A percentile compares a stretch with the other conserved stretches of the same genome.
These are phyloP conservation scores for Drosophila leontia DNA, from an alignment of 1,140 invertebrate species.

Conservation along the genomic window DNA sequence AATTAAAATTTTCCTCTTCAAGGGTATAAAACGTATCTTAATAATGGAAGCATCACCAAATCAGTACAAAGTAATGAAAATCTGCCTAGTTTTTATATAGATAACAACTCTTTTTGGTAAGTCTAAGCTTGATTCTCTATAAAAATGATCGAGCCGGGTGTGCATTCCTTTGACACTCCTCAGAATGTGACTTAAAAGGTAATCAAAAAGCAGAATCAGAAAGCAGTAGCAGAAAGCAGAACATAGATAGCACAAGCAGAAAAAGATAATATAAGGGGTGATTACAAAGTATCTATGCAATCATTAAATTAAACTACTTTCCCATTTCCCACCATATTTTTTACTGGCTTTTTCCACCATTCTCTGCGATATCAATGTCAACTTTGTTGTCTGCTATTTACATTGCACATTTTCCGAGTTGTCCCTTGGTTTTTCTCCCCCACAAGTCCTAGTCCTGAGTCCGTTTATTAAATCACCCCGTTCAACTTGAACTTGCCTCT, in stretches of 20 bases:
- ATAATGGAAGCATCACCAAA: not conserved
- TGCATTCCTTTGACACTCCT: constrained; percentile 37
- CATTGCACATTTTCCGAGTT: constrained; percentile 35
- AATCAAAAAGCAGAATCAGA: not conserved
- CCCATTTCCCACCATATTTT: constrained; percentile 2
- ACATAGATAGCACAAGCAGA: not conserved
- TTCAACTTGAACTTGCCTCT: constrained; percentile 51
- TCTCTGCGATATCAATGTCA: constrained; percentile 65
- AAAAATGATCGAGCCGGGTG: constrained; percentile 13
- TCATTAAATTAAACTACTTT: constrained; percentile 28
- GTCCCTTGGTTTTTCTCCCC: constrained; percentile 11
- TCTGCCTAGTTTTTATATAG: constrained; percentile 5
- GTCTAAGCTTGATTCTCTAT: constrained; percentile 29
- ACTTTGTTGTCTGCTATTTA: constrained; percentile 62
- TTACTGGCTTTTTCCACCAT: not conserved
- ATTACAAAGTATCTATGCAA: constrained; percentile 34
- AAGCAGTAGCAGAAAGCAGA: not conserved
- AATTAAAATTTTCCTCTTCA: too few species aligned
- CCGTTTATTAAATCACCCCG: constrained; percentile 70
- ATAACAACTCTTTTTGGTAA: not conserved
- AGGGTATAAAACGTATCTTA: constrained; percentile 3
- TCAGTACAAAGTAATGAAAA: constrained; percentile 11
- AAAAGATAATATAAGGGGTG: constrained; percentile 10
- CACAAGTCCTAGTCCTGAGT: constrained; percentile 26
- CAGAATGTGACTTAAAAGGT: constrained; percentile 14